Percentiles rank a stretch among this genome's conserved stretches.
phyloP scores from a whole-genome alignment of 2,888 invertebrate genomes.

The Synergus gifuensis region DNA sequence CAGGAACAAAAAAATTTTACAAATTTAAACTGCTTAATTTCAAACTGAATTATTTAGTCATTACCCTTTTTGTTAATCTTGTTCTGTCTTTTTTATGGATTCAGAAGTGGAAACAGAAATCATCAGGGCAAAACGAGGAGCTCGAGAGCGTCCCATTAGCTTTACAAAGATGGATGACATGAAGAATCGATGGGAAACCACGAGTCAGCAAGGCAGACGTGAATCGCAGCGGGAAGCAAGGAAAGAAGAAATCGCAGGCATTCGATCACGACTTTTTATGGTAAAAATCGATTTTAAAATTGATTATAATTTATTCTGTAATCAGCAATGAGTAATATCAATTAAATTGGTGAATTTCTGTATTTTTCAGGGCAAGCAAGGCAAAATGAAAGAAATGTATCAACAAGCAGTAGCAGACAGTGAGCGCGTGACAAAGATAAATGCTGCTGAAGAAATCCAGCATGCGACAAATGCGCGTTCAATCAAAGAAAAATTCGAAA shows the following conservation, averaged over 20 bases:
- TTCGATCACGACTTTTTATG: slow-evolving; percentile 91
- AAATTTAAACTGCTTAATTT: no score
- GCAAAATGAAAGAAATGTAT: slow-evolving; percentile 94
- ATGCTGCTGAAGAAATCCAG: slow-evolving; percentile 75
- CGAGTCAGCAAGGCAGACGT: slow-evolving; percentile 75
- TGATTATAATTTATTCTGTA: neutral
- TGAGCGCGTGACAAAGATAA: slow-evolving; percentile 80
- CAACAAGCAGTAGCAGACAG: slow-evolving; percentile 93
- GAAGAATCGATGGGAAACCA: slow-evolving; percentile 87
- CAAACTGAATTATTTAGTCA: neutral
- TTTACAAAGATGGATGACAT: slow-evolving; percentile 92
- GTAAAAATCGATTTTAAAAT: slow-evolving; percentile 73
- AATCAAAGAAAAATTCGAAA: slow-evolving; percentile 90
- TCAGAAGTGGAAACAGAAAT: slow-evolving; percentile 81
- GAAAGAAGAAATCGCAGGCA: slow-evolving; percentile 93
- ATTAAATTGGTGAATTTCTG: neutral
- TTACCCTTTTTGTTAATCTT: neutral
- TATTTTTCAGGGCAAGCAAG: slow-evolving; percentile 87
- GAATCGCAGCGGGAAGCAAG: slow-evolving; percentile 88
- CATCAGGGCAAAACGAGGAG: slow-evolving; percentile 80
- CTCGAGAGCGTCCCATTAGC: slow-evolving; percentile 87
- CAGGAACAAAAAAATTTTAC: no score
- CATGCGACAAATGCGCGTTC: slow-evolving; percentile 80
- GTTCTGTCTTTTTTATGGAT: slow-evolving; percentile 55
- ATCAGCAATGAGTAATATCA: neutral